Evolutionary conservation across 2,113 vertebrate genomes (phyloP).

Genomic region (Vanacampus margaritifer): DNA sequence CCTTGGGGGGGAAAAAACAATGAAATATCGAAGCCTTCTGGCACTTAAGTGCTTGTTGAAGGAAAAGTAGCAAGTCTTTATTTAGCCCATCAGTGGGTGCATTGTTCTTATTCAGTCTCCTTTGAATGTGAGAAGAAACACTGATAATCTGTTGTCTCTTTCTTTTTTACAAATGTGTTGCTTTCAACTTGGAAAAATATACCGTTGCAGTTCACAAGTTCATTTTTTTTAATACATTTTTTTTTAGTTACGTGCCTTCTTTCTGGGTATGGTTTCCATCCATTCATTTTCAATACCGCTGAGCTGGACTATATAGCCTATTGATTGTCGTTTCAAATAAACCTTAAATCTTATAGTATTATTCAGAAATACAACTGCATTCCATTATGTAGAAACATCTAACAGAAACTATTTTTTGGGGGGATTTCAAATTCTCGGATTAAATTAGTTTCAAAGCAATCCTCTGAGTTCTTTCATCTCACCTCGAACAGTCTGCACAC

Average conservation of each 20-base stretch:
- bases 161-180: not conserved
- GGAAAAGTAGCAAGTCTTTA: slow-evolving; percentile 33
- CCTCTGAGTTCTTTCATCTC: slow-evolving; percentile 13
- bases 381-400: not conserved
- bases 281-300: not conserved
- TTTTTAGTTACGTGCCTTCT: not conserved
- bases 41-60: slow-evolving; percentile 40
- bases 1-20: not conserved
- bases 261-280: not conserved
- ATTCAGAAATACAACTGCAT: too few relatives aligned
- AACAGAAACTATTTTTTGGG: slow-evolving; percentile 7
- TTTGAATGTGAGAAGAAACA: slow-evolving; percentile 18
- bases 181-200: not conserved
- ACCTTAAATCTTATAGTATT: too few relatives aligned
- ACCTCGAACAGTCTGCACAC: slow-evolving; percentile 18
- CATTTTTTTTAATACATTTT: not conserved
- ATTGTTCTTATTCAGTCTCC: slow-evolving; percentile 38
- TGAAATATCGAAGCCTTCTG: slow-evolving; percentile 9
- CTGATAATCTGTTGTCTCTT: slow-evolving; percentile 8
- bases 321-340: too few relatives aligned
- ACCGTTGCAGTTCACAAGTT: not conserved
- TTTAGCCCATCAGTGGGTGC: slow-evolving; percentile 48
- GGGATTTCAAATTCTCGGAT: slow-evolving; percentile 7
- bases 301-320: too few relatives aligned
- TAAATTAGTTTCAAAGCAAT: slow-evolving; percentile 15